Conservation (phyloP, 2,888 invertebrate species). For the Amphipoea oculea region DNA sequence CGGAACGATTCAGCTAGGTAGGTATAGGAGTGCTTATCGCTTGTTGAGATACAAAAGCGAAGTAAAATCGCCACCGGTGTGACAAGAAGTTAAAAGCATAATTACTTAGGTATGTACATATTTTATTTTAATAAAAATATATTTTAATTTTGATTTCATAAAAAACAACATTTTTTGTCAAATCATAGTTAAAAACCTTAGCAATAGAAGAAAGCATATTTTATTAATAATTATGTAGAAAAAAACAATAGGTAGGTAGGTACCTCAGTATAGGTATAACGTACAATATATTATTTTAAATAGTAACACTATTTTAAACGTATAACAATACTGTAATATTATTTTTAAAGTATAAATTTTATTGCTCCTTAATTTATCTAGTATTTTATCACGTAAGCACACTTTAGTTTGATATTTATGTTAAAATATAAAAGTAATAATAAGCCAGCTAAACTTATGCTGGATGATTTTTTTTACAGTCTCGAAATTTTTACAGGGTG, state of each 20-base stretch:
- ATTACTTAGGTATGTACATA: too few relatives aligned
- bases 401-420: background rate
- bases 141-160: conserved; percentile 1
- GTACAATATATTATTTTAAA: background rate
- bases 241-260: background rate
- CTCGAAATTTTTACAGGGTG: too few relatives aligned
- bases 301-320: background rate
- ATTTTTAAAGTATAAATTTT: background rate
- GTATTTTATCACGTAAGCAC: background rate
- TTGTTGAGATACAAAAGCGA: background rate
- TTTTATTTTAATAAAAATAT: background rate
- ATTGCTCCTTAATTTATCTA: background rate
- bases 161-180: background rate
- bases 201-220: background rate
- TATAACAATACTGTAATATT: background rate
- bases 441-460: background rate
- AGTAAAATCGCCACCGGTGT: background rate
- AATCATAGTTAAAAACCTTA: background rate
- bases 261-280: background rate
- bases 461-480: too few relatives aligned
- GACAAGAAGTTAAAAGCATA: background rate
- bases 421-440: background rate
- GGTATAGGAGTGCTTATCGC: background rate
- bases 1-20: background rate
- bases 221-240: background rate